Evolutionary conservation across 1,140 invertebrate species (phyloP).

Genomic region (Temnothorax curvispinosus): DNA sequence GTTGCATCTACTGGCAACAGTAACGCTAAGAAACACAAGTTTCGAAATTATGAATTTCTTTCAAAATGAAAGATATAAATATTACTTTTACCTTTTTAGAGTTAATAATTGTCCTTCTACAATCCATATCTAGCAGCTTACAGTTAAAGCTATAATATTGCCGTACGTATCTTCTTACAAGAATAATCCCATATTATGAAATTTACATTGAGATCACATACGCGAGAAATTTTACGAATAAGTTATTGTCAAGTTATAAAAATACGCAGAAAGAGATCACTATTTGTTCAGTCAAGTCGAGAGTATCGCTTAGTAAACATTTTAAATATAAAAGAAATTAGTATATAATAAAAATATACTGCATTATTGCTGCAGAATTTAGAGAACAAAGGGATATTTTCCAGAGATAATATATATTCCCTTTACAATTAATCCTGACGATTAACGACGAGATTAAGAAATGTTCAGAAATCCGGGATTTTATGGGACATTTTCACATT

Average conservation of each 20-base stretch:
- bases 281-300: neutral
- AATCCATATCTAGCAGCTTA: conserved; percentile 7
- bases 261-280: neutral
- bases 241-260: neutral
- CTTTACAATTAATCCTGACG: neutral
- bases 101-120: conserved; percentile 10
- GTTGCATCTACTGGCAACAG: neutral
- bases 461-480: neutral
- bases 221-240: neutral
- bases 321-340: neutral
- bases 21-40: neutral
- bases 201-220: conserved; percentile 23
- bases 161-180: conserved; percentile 7
- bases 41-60: conserved; percentile 19
- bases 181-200: conserved; percentile 28
- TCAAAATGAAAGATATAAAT: conserved; percentile 12
- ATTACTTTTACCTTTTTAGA: neutral
- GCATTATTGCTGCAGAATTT: neutral
- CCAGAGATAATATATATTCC: conserved; percentile 1
- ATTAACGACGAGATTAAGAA: neutral
- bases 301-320: neutral
- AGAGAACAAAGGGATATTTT: neutral
- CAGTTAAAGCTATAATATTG: conserved; percentile 38
- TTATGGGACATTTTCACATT: neutral
- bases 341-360: neutral